Conservation (phyloP, 1,140 invertebrate species). For the Hyles vespertilio region DNA sequence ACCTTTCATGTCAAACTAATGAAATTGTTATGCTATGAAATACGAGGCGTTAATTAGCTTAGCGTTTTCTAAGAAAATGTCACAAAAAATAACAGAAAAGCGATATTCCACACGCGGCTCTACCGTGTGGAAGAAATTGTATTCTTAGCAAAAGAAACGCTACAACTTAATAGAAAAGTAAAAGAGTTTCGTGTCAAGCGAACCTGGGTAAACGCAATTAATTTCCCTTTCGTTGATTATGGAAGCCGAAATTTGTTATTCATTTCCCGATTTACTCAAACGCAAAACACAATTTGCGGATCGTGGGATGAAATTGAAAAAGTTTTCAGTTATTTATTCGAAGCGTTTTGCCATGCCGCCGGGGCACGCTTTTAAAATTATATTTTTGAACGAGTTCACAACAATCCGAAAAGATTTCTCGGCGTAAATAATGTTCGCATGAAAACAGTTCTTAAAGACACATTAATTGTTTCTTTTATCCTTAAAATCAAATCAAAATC, state of each 20-base stretch:
- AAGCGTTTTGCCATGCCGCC: conserved; percentile 40
- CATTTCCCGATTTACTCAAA: conserved; percentile 68
- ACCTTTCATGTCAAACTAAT: neutral
- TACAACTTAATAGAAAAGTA: conserved; percentile 5
- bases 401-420: neutral
- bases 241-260: conserved; percentile 63
- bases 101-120: neutral
- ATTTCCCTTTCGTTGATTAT: conserved; percentile 52
- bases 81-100: neutral
- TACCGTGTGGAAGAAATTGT: neutral
- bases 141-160: neutral
- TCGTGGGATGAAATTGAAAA: conserved; percentile 68
- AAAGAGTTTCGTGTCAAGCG: conserved; percentile 8
- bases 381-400: conserved; percentile 29
- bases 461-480: no score
- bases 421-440: no score
- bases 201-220: conserved; percentile 45
- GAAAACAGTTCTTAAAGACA: no score
- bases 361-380: conserved; percentile 47
- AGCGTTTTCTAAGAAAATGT: no score
- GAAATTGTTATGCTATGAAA: neutral
- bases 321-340: conserved; percentile 71
- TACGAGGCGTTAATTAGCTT: neutral
- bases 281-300: conserved; percentile 69
- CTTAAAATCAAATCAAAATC: no score